These are phyloP conservation scores for Salarias fasciatus DNA, from an alignment of 2,797 vertebrate species.

Conservation along the genomic window DNA sequence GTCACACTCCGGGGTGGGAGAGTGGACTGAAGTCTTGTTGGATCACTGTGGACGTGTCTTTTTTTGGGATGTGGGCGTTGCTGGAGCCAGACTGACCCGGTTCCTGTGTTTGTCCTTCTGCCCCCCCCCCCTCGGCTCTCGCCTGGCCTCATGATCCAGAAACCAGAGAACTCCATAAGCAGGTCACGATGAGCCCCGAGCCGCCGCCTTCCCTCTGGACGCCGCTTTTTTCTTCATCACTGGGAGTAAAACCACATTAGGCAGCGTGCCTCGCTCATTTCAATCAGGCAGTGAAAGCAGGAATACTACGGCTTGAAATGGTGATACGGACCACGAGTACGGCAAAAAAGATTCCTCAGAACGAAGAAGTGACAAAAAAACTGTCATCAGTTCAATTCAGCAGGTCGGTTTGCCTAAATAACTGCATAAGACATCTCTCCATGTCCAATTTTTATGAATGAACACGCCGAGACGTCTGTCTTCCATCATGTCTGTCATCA, in stretches of 20 bases:
- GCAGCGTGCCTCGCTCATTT: conserved; percentile 39
- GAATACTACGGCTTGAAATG: not conserved
- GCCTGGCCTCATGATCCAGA: conserved; percentile 54
- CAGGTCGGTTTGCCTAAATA: too few relatives aligned
- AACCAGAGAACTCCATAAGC: conserved; percentile 59
- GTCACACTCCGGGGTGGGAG: conserved; percentile 36
- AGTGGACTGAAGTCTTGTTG: conserved; percentile 33
- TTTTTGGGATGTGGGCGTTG: conserved; percentile 30
- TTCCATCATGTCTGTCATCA: too few relatives aligned
- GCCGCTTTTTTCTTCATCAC: conserved; percentile 19
- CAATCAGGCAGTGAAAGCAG: conserved; percentile 21
- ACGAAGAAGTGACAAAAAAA: too few relatives aligned
- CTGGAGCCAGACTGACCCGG: conserved; percentile 51
- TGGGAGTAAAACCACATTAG: conserved; percentile 42
- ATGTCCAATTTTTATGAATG: too few relatives aligned
- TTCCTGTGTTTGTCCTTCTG: conserved; percentile 56
- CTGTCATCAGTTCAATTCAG: too few relatives aligned
- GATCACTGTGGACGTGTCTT: conserved; percentile 40
- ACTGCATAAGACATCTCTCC: too few relatives aligned
- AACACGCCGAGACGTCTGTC: too few relatives aligned
- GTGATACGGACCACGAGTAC: too few relatives aligned
- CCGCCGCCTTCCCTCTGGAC: conserved; percentile 34
- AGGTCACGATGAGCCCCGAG: conserved; percentile 57
- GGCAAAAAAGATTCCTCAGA: too few relatives aligned
- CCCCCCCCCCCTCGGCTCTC: conserved; percentile 27